Percentiles rank a stretch among this genome's conserved stretches.
Evolutionary conservation across 2,113 vertebrate genomes (phyloP).

Genomic region (Onychostruthus taczanowskii): DNA sequence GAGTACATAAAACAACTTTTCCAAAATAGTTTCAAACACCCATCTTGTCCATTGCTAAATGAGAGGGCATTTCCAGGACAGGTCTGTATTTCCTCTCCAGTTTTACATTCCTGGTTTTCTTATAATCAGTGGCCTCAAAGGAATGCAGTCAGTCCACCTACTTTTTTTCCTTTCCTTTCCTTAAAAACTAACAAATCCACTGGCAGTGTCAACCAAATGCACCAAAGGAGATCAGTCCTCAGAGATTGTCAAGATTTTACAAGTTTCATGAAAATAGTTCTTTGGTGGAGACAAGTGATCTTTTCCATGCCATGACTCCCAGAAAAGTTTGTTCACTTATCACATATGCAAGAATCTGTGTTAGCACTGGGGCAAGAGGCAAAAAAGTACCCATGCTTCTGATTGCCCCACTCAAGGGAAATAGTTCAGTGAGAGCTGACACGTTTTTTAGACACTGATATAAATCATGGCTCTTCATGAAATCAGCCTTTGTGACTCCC

Average conservation of each 20-base stretch:
- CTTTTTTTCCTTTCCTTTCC: neutral
- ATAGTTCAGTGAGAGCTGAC: neutral
- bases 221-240: neutral
- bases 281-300: neutral
- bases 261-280: neutral
- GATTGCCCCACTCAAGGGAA: neutral
- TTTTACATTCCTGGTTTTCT: neutral
- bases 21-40: neutral
- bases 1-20: neutral
- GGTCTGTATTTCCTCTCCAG: neutral
- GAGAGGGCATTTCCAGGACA: neutral
- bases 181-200: neutral
- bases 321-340: neutral
- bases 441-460: neutral
- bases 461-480: neutral
- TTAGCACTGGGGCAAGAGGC: neutral
- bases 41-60: neutral
- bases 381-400: accelerated
- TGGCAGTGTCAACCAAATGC: neutral
- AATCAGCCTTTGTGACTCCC: neutral
- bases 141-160: neutral
- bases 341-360: neutral
- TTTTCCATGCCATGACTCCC: neutral
- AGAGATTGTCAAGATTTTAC: neutral
- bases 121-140: neutral